These are phyloP conservation scores for Euborellia annulipes DNA, from an alignment of 1,140 invertebrate species.

Conservation along the genomic window DNA sequence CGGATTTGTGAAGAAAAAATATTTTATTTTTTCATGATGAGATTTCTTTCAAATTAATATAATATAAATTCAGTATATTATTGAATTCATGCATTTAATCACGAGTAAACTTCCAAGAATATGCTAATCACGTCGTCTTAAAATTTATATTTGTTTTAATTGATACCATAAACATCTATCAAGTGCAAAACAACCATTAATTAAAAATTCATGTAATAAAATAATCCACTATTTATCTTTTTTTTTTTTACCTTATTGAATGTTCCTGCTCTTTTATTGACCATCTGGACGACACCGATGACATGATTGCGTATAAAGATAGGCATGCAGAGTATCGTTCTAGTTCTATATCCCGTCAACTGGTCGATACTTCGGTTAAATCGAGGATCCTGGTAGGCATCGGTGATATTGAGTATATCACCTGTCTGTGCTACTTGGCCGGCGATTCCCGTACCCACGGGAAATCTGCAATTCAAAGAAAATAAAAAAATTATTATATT, in stretches of 20 bases:
- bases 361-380: conserved; percentile 67
- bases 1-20: too few species aligned
- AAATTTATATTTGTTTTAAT: conserved; percentile 1
- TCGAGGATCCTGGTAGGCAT: conserved; percentile 61
- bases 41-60: too few species aligned
- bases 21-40: too few species aligned
- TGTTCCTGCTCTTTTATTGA: conserved; percentile 53
- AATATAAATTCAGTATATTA: too few species aligned
- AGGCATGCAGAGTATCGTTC: conserved; percentile 71
- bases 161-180: neutral
- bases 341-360: conserved; percentile 57
- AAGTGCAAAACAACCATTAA: neutral
- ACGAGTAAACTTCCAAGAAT: too few species aligned
- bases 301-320: conserved; percentile 57
- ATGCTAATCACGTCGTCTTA: too few species aligned
- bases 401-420: conserved; percentile 56
- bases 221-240: too few species aligned
- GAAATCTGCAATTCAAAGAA: conserved; percentile 32
- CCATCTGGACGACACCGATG: conserved; percentile 78
- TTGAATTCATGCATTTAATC: too few species aligned
- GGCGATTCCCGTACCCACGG: conserved; percentile 40
- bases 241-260: conserved; percentile 42
- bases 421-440: conserved; percentile 60
- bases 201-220: too few species aligned
- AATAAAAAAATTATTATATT: neutral